Evolutionary conservation across 2,888 invertebrate genomes (phyloP), one percentile per base, ranked within the genome.

Genomic region (Coremacera marginata): DNA sequence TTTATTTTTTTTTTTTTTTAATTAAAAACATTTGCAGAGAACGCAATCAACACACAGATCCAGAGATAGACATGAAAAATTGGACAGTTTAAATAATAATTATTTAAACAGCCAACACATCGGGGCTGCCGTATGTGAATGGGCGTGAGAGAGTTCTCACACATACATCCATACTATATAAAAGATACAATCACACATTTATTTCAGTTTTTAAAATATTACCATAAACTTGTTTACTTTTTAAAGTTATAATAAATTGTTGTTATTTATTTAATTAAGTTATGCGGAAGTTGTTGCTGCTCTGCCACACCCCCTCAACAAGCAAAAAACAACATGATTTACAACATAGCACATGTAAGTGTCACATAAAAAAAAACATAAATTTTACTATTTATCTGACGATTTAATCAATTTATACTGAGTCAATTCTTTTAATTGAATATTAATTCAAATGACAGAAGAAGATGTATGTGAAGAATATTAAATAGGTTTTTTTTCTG

Each of bases 331-430:
- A n/a, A 55, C 22, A 55, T 55, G n/a, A n/a, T 55, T 55, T 55
- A 55, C 22, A n/a, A 19, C 22, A 55, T 2, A n/a, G 31, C 31
- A 25, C 11, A 63, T 63, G 63, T 63, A 63, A 63, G 34, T 63
- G 63, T 63, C 63, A 63, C n/a, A 63, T n/a, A 63, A 5, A 44
- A 27, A 63, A 5, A 44, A 63, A 63, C 63, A 63, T 63, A 16
- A n/a, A 63, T 63, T 63, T 63, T n/a, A 31, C 25, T 63, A 63
- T 27, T 63, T 63, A 63, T 63, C n/a, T n/a, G 27, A 11, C 14
- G 63, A 27, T 31, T 27, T 31, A 63, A 63, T 63, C 31, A 31
- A 63, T 63, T 63, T 63, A 31, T 44, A 31, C 34, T 7, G 57
- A 60, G 14, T 16, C 63, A 31, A 31, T 63, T 63, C 44, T 44